These are phyloP conservation scores for Pemphredon lugubris DNA, from an alignment of 2,888 invertebrate species.

Conservation along the genomic window DNA sequence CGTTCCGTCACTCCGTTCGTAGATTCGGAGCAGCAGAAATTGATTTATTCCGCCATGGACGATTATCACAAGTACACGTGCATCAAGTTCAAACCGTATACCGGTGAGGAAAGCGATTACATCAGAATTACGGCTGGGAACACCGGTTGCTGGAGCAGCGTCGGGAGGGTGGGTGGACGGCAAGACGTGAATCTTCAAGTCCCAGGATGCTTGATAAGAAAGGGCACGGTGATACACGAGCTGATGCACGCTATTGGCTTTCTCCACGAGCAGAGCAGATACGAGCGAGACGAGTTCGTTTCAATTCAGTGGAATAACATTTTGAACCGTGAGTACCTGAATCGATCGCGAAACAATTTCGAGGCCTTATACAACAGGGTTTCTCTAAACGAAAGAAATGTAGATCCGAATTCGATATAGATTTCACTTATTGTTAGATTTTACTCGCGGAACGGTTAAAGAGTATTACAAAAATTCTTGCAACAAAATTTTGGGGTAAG, in stretches of 20 bases:
- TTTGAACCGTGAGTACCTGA: constrained; percentile 81
- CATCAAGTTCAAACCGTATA: constrained; percentile 86
- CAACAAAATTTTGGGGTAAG: too few species aligned
- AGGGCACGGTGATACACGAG: constrained; percentile 90
- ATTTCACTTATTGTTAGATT: too few species aligned
- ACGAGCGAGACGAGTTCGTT: constrained; percentile 88
- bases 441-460: too few species aligned
- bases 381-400: too few species aligned
- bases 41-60: constrained; percentile 87
- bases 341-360: background rate
- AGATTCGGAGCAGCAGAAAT: constrained; percentile 84
- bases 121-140: constrained; percentile 86
- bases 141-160: constrained; percentile 92
- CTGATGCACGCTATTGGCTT: constrained; percentile 91
- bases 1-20: too few species aligned
- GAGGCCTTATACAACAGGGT: too few species aligned
- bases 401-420: too few species aligned
- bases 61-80: constrained; percentile 90
- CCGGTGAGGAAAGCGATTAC: constrained; percentile 85
- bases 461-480: too few species aligned
- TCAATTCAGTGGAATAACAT: constrained; percentile 87
- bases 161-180: constrained; percentile 87
- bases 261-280: constrained; percentile 91
- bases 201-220: constrained; percentile 87
- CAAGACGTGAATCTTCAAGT: constrained; percentile 89